Evolutionary conservation across 2,797 vertebrate species (phyloP).

Genomic region (Parauchenoglanis punctatus): DNA sequence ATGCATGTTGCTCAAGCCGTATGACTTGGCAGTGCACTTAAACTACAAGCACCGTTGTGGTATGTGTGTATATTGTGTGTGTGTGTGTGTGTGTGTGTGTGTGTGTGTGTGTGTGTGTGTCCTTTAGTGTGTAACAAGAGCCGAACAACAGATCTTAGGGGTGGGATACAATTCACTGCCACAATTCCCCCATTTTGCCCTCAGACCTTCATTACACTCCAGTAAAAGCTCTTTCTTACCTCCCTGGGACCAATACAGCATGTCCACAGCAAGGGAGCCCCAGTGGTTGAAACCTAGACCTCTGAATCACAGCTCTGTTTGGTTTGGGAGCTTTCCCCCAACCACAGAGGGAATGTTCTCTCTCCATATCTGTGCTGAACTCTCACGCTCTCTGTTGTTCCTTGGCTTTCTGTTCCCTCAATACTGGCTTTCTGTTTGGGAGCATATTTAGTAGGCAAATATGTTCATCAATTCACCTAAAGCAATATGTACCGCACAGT

Average conservation of each 20-base stretch:
- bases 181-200: slow-evolving; percentile 52
- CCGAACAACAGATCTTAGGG: slow-evolving; percentile 41
- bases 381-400: not conserved
- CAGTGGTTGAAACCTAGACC: slow-evolving; percentile 33
- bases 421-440: not conserved
- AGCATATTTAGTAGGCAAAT: not conserved
- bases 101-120: slow-evolving; percentile 40
- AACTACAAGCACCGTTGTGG: slow-evolving; percentile 63
- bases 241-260: not conserved
- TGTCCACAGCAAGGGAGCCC: not conserved
- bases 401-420: not conserved
- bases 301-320: slow-evolving; percentile 38
- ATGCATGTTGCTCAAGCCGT: slow-evolving; percentile 75
- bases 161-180: slow-evolving; percentile 56
- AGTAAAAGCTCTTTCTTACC: slow-evolving; percentile 48
- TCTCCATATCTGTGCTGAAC: slow-evolving; percentile 1
- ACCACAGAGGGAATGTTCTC: not conserved
- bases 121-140: slow-evolving; percentile 61
- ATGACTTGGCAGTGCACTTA: slow-evolving; percentile 73
- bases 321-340: slow-evolving; percentile 13
- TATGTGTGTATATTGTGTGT: slow-evolving; percentile 47
- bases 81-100: not conserved
- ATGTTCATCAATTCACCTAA: not conserved
- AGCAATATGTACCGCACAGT: not conserved
- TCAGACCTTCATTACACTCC: slow-evolving; percentile 58